Base-by-base conservation (phyloP, 2,888 invertebrate species). In the Archips xylosteana region DNA sequence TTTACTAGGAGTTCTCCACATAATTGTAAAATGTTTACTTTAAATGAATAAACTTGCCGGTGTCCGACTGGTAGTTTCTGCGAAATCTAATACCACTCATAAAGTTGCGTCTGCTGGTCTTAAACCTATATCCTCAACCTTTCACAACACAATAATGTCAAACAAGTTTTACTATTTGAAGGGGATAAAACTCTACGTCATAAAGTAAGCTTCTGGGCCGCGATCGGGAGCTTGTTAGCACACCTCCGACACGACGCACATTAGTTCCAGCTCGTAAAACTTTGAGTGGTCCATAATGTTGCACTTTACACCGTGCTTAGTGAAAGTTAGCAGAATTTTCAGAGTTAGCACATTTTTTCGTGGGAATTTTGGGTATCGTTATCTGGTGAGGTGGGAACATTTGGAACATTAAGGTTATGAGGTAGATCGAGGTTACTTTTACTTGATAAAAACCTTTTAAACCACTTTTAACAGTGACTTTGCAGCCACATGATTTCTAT, bases 221-320 rank as follows among this genome's bases (percentile, higher is more conserved):
- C 59, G 60, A 70, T 74, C 60, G 70, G 69, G 4, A 39, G 39
- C 74, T 74, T 74, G 74, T 74, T 74, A 74, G 70, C 51, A 45
- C 69, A 69, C 74, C 60, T 65, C 54, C 64, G 65, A 10, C 34
- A 63, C 15, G 49, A 10, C 34, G 62, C 15, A 54, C 69, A 69
- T 74, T 74, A 74, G 74, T 61, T 74, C 61, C 65, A 10, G 42
- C 60, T 64, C 64, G 54, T 74, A 65, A 74, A 70, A 61, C 36
- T 70, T 68, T 69, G 69, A 74, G 64, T 60, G 64, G 51, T 32
- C 69, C 74, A 34, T 74, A 61, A 74, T 65, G 64, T 69, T 61
- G 54, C 65, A 64, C 65, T 74, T 65, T 65, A 74, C 69, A 69
- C 51, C 15, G 42, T 12, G 54, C 34, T 49, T 49, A 36, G 36